Conservation (phyloP, 2,113 vertebrate genomes). For the Hemibagrus wyckioides region DNA sequence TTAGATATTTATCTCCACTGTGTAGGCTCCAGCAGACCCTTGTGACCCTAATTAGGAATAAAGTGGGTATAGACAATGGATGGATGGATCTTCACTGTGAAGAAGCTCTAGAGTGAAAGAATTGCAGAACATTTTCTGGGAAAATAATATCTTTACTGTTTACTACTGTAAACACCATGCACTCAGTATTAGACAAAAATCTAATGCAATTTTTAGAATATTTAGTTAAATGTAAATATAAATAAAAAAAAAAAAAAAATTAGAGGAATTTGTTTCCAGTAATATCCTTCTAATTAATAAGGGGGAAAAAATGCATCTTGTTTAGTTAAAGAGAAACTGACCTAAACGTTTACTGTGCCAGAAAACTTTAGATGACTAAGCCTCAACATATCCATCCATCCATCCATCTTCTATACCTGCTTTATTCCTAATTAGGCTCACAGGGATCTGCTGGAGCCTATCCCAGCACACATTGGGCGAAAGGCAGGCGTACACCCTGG, state of each 20-base stretch:
- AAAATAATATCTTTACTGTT: neutral
- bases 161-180: neutral
- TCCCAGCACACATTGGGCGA: too few relatives aligned
- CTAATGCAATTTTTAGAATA: neutral
- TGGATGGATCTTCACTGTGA: too few relatives aligned
- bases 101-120: neutral
- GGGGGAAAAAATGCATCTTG: neutral
- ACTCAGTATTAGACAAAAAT: neutral
- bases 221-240: neutral
- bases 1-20: neutral
- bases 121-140: neutral
- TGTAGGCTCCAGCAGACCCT: too few relatives aligned
- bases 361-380: neutral
- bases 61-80: too few relatives aligned
- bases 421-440: too few relatives aligned
- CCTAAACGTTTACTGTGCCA: neutral
- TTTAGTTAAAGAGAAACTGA: neutral
- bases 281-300: neutral
- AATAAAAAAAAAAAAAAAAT: neutral
- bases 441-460: too few relatives aligned
- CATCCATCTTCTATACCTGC: too few relatives aligned
- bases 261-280: neutral
- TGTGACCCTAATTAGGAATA: too few relatives aligned
- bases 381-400: too few relatives aligned
- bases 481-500: too few relatives aligned